phyloP scores from a whole-genome alignment of 2,888 invertebrate genomes.

The Siphonodentalium dalli region DNA sequence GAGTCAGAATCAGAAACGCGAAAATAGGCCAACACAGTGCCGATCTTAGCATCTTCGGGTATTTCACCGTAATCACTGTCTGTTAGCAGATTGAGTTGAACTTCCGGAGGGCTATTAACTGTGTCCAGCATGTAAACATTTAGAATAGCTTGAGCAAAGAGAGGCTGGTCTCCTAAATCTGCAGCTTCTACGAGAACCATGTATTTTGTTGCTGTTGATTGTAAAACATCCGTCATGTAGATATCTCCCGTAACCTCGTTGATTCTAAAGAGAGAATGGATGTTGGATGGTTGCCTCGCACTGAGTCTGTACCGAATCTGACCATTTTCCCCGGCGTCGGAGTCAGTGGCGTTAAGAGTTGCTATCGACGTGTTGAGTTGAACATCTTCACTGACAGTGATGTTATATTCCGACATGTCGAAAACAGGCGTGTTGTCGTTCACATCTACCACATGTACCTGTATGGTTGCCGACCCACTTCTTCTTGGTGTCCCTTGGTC shows the following conservation, averaged over 20 bases:
- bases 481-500: conserved; percentile 38
- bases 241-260: conserved; percentile 38
- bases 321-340: conserved; percentile 82
- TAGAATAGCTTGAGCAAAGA: conserved; percentile 37
- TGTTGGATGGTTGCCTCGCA: conserved; percentile 27
- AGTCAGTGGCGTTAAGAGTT: conserved; percentile 79
- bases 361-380: conserved; percentile 27
- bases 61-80: conserved; percentile 26
- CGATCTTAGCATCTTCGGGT: conserved; percentile 38
- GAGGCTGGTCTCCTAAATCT: conserved; percentile 32
- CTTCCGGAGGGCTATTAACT: conserved; percentile 90
- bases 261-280: conserved; percentile 31
- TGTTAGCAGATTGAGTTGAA: conserved; percentile 33
- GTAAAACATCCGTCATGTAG: conserved; percentile 25
- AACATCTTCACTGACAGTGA: conserved; percentile 36
- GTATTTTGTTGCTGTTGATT: conserved; percentile 27
- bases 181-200: conserved; percentile 36
- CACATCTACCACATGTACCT: conserved; percentile 31
- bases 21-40: conserved; percentile 39
- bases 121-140: conserved; percentile 74
- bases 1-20: conserved; percentile 36
- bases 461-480: conserved; percentile 30
- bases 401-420: conserved; percentile 25
- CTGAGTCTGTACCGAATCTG: conserved; percentile 65
- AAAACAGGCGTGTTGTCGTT: conserved; percentile 41